phyloP scores from a whole-genome alignment of 2,797 vertebrate species.

The Ispidina lecontei region DNA sequence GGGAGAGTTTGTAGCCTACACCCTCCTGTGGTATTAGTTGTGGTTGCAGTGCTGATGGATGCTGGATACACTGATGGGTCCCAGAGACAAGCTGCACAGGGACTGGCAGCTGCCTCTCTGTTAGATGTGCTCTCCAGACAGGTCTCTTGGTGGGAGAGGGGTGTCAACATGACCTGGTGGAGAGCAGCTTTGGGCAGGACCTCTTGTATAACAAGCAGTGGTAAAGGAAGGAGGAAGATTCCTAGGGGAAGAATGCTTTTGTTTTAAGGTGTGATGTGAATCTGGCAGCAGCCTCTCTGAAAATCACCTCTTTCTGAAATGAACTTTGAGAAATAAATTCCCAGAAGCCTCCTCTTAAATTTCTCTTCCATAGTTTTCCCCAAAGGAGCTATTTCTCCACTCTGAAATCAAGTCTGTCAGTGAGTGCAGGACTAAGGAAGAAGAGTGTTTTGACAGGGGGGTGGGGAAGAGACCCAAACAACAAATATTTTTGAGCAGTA shows the following conservation, averaged over 20 bases:
- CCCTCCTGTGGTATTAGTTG: background rate
- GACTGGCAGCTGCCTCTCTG: background rate
- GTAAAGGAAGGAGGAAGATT: background rate
- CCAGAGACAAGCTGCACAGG: accelerated
- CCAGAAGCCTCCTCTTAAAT: background rate
- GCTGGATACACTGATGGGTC: background rate
- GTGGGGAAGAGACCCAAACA: background rate
- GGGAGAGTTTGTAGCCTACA: background rate
- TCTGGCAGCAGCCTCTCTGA: background rate
- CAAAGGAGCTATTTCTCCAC: background rate
- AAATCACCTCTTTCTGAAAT: accelerated
- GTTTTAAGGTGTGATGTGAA: background rate
- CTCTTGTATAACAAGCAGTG: background rate
- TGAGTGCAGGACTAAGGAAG: background rate
- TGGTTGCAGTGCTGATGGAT: background rate
- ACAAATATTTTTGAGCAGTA: background rate
- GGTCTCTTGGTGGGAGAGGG: accelerated
- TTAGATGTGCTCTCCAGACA: background rate
- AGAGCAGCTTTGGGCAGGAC: background rate
- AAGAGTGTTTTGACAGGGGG: accelerated
- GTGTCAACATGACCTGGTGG: background rate
- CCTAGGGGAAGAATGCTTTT: background rate
- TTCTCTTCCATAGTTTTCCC: background rate
- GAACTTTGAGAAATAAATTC: background rate
- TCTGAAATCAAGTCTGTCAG: background rate